A percentile compares a stretch with the other conserved stretches of the same genome.
Conservation (phyloP, 1,140 invertebrate species). For the Drosophila pachea region DNA sequence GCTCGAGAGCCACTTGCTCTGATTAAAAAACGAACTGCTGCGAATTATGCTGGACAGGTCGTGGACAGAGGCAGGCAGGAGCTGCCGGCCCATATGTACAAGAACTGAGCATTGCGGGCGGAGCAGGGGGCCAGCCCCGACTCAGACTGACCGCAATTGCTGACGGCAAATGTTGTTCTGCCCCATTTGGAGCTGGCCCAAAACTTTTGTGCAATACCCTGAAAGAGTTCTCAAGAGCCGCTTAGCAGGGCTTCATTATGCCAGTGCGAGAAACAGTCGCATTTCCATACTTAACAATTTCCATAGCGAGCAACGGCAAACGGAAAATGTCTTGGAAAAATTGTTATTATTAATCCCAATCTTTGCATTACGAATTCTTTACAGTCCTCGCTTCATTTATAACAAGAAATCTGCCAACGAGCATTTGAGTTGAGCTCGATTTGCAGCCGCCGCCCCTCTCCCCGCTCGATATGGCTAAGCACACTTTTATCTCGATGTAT, state of each 20-base stretch:
- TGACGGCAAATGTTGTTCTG: conserved; percentile 36
- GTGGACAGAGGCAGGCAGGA: conserved; percentile 36
- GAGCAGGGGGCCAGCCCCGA: conserved; percentile 4
- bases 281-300: no score
- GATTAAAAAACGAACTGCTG: conserved; percentile 63
- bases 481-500: not conserved
- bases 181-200: conserved; percentile 56
- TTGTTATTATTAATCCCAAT: no score
- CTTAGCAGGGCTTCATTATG: not conserved
- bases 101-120: not conserved
- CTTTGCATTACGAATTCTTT: no score
- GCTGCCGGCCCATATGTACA: conserved; percentile 51
- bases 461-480: not conserved
- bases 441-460: not conserved
- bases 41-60: conserved; percentile 65
- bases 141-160: conserved; percentile 58
- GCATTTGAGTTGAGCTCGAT: no score
- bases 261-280: not conserved
- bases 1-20: conserved; percentile 63
- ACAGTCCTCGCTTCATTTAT: no score
- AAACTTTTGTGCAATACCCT: conserved; percentile 32
- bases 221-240: conserved; percentile 8
- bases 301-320: no score
- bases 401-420: no score
- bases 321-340: no score